phyloP scores from a whole-genome alignment of 2,113 vertebrate genomes.

The Platysternon megacephalum region DNA sequence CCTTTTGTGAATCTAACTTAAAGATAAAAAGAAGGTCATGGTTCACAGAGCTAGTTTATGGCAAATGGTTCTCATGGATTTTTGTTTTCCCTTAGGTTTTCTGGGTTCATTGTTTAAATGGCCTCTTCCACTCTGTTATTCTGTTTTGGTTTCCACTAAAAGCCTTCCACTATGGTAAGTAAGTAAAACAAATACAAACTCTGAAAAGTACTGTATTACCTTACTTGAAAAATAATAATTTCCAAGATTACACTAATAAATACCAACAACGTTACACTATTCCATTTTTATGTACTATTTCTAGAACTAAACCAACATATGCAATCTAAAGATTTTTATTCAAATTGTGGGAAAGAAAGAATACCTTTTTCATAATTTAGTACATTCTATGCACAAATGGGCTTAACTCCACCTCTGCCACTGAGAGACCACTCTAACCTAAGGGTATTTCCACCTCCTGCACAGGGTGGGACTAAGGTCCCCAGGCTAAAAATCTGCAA shows the following conservation, averaged over 20 bases:
- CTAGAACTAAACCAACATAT: conserved; percentile 31
- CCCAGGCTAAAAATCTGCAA: too few relatives aligned
- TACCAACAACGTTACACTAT: not conserved
- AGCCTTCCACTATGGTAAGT: conserved; percentile 97
- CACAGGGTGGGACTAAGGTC: too few relatives aligned
- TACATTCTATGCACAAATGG: not conserved
- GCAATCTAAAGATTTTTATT: not conserved
- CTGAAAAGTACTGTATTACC: conserved; percentile 40
- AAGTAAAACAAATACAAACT: conserved; percentile 64
- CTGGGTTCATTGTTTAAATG: conserved; percentile 99
- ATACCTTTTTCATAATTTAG: not conserved
- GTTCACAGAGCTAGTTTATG: conserved; percentile 90
- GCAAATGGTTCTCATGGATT: conserved; percentile 91
- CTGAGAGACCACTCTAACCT: too few relatives aligned
- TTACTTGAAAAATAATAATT: conserved; percentile 24
- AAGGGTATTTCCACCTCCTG: too few relatives aligned
- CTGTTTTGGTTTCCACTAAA: conserved; percentile 99
- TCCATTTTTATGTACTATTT: conserved; percentile 35
- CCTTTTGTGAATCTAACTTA: conserved; percentile 91
- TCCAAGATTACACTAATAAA: not conserved
- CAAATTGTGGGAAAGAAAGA: not conserved
- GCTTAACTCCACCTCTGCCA: too few relatives aligned
- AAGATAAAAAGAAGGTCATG: conserved; percentile 90
- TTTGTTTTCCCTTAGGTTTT: conserved; percentile 93
- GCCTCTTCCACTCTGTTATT: conserved; percentile 99